A percentile compares a stretch with the other conserved stretches of the same genome.
These are phyloP conservation scores for Laterallus jamaicensis DNA, from an alignment of 2,113 vertebrate species.

Conservation along the genomic window DNA sequence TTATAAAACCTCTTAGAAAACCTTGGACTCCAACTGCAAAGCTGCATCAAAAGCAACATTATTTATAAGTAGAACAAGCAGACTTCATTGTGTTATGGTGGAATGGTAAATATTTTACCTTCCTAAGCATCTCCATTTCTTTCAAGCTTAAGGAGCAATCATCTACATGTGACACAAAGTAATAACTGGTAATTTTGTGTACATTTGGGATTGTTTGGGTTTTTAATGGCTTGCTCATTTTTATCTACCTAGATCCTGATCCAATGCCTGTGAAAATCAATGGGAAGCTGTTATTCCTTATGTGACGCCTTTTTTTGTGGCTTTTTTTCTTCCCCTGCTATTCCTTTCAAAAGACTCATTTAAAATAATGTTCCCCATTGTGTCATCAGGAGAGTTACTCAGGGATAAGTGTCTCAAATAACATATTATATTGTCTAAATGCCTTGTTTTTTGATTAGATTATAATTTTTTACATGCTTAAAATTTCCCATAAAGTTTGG, in stretches of 20 bases:
- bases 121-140: neutral
- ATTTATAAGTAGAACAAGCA: neutral
- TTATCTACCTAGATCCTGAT: neutral
- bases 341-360: neutral
- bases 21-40: neutral
- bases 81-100: neutral
- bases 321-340: rapidly evolving
- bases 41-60: neutral
- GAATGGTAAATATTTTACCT: neutral
- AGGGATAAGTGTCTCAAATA: neutral
- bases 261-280: neutral
- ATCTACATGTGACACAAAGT: neutral
- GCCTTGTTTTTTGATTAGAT: neutral
- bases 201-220: neutral
- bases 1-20: neutral
- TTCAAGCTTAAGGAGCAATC: neutral
- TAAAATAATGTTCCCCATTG: neutral
- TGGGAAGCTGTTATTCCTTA: neutral
- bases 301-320: neutral
- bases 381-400: neutral
- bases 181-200: neutral
- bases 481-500: neutral
- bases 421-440: neutral
- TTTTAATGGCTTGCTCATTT: neutral
- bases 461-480: neutral